Evolutionary conservation across 2,888 invertebrate species (phyloP), one percentile per base, ranked within the genome.

Genomic region (Clitarchus hookeri): DNA sequence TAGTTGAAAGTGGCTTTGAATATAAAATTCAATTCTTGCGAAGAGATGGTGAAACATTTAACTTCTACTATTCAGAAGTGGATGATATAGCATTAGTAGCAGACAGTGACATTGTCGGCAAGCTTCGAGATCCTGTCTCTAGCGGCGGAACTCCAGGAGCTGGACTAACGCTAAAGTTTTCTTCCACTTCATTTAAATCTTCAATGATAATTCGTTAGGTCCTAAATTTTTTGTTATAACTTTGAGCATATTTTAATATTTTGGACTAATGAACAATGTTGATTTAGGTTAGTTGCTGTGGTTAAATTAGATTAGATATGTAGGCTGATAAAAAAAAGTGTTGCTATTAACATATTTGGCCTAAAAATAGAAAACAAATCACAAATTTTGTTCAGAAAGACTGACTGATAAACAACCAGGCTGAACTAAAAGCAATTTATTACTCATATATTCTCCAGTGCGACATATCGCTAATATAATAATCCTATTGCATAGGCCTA

Each of bases 1-100:
- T 65, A 65, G n/a, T 65, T 65, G 65, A n/a, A 65, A 65, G 65
- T 65, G 65, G 65, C 65, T 65, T 65, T 65, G 65, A 65, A 65
- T 65, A 65, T 65, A 11, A 23, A 65, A 65, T 65, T 65, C 19
- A 65, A 65, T 65, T 65, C 8, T 23, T 65, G 65, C 6, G 65
- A 65, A 65, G 65, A 65, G 65, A 65, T 65, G 8, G 65, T 65
- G 65, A 65, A 65, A 65, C 19, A 65, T 65, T 65, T 65, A 65
- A 65, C 65, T 65, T 65, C 65, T 65, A 65, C 16, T 65, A 65
- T 65, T 23, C 19, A 65, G 48, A 48, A 16, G 48, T 48, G 36
- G 36, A 36, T 48, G 48, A 48, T 48, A 48, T 16, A 48, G 11
- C 48, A 48, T 48, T 48, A 48, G 48, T 48, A 8, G 48, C 48